These are phyloP conservation scores for Oreohelix idahoensis DNA, from an alignment of 1,140 invertebrate species.

Conservation along the genomic window DNA sequence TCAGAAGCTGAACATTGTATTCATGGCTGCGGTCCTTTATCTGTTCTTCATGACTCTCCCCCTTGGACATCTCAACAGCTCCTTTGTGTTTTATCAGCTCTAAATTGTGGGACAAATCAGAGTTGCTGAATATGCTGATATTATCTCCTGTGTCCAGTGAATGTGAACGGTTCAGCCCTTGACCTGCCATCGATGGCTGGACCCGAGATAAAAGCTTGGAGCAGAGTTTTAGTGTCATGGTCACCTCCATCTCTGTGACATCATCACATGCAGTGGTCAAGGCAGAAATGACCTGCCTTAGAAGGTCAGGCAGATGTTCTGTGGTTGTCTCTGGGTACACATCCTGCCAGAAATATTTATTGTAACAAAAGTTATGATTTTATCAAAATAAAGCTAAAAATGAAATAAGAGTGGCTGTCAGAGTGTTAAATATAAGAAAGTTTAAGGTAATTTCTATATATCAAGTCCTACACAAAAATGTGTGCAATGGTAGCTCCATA, in stretches of 20 bases:
- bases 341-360: constrained; percentile 73
- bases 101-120: background rate
- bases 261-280: constrained; percentile 78
- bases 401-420: too few species aligned
- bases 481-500: too few species aligned
- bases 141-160: constrained; percentile 27
- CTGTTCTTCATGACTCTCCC: background rate
- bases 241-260: constrained; percentile 79
- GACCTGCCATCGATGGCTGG: constrained; percentile 77
- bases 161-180: constrained; percentile 35
- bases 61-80: background rate
- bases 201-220: constrained; percentile 85
- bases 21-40: background rate
- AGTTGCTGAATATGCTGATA: constrained; percentile 30
- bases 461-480: too few species aligned
- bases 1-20: background rate
- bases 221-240: constrained; percentile 80
- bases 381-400: too few species aligned
- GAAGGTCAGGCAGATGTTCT: constrained; percentile 84
- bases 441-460: too few species aligned
- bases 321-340: constrained; percentile 86
- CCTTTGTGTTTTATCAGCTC: background rate
- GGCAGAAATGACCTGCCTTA: constrained; percentile 78
- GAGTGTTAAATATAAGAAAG: too few species aligned
- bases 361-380: too few species aligned